phyloP scores from a whole-genome alignment of 2,888 invertebrate genomes.

The Tenthredo livida region DNA sequence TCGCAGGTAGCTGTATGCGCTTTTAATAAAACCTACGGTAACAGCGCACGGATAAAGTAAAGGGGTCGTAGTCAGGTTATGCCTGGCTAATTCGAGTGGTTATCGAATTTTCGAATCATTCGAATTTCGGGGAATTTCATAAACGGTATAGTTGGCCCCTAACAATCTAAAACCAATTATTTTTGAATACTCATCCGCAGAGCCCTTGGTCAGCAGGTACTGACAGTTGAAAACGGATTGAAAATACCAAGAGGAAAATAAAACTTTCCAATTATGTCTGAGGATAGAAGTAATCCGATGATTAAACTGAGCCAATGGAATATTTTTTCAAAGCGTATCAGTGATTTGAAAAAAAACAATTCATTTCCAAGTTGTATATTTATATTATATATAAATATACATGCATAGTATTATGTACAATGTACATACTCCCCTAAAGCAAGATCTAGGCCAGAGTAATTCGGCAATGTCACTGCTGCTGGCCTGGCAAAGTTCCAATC shows the following conservation, averaged over 20 bases:
- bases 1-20: background rate
- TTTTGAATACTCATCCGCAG: background rate
- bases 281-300: too few relatives aligned
- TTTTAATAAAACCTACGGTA: background rate
- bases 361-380: background rate
- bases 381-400: background rate
- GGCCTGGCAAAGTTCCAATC: constrained; percentile 35
- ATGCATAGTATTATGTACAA: too few relatives aligned
- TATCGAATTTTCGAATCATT: background rate
- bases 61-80: background rate
- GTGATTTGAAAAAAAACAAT: background rate
- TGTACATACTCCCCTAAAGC: background rate
- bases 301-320: too few relatives aligned
- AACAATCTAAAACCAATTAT: constrained; percentile 3
- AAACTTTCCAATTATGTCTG: too few relatives aligned
- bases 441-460: background rate
- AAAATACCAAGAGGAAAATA: background rate
- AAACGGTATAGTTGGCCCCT: background rate
- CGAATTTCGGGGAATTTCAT: background rate
- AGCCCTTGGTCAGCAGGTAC: background rate
- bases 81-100: background rate
- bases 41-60: background rate
- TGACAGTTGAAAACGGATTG: background rate
- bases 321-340: too few relatives aligned
- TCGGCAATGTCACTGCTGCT: constrained; percentile 4